Evolutionary conservation across 2,888 invertebrate genomes (phyloP), one percentile per base, ranked within the genome.

Genomic region (Bhutanitis thaidina): DNA sequence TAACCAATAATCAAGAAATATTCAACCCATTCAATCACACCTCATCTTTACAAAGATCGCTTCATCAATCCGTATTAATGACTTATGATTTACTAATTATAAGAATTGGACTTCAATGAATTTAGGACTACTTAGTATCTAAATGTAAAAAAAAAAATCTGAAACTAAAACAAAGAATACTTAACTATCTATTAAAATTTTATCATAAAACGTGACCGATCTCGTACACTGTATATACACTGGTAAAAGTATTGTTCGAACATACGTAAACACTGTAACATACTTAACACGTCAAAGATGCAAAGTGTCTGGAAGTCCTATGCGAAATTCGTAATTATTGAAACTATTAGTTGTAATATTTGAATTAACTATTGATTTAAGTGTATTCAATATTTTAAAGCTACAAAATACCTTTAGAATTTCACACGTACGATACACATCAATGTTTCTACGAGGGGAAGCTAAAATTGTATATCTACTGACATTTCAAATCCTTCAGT

Each of bases 401-500:
- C 75, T 80, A 77, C 67, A 65, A 67, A 71, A 77, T 73, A 70
- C 70, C 70, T 69, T 74, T 61, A 54, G 61, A 60, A 63, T 73
- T 70, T 69, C 58, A 59, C 13, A 36, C 4, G 9, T 71, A 20
- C 20, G 5, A n/a, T n/a, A n/a, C n/a, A n/a, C n/a, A n/a, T n/a
- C 5, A 20, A 20, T 20, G 20, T 71, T 64, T 69, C 58, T 55
- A 49, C 27, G n/a, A 34, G 30, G 40, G 30, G 13, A 50, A 50
- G 40, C 46, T 52, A 52, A 43, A 37, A 36, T 51, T 45, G 13
- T 45, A 51, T 14, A 29, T 36, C 27, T 37, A 46, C 38, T 69
- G 61, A 69, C 58, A 65, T 76, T 76, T 87, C 87, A 88, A 88
- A 88, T 88, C 87, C 87, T 56, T 87, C 79, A 85, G 87, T 87